Percentiles rank a stretch among this genome's conserved stretches.
Conservation (phyloP, 92 coral and sea anemone genomes). For the Epizoanthus fatuus region DNA sequence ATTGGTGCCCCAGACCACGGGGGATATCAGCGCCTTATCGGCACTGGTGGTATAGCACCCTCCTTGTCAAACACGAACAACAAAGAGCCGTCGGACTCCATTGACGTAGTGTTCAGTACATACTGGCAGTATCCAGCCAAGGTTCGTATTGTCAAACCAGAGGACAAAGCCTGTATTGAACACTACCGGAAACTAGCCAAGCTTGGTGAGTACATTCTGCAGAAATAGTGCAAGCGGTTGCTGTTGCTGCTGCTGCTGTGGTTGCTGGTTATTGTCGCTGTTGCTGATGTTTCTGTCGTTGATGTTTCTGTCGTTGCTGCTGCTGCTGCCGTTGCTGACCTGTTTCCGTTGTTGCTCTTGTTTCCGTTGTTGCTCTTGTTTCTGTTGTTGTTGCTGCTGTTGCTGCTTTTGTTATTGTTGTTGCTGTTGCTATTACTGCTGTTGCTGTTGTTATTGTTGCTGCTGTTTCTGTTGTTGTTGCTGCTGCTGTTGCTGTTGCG, state of each 20-base stretch:
- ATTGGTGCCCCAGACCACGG: constrained; percentile 99
- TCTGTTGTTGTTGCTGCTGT: too few relatives aligned
- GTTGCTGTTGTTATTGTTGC: too few relatives aligned
- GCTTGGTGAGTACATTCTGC: constrained; percentile 63
- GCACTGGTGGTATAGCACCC: constrained; percentile 88
- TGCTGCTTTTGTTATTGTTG: too few relatives aligned
- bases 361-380: too few relatives aligned
- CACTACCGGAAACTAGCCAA: constrained; percentile 89
- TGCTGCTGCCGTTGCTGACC: too few relatives aligned
- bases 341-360: too few relatives aligned
- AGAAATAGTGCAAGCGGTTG: background rate
- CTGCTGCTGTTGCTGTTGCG: too few relatives aligned
- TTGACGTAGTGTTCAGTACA: constrained; percentile 91
- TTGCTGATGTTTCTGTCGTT: background rate
- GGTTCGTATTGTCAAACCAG: constrained; percentile 90
- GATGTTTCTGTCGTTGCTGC: too few relatives aligned
- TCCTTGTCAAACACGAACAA: constrained; percentile 71
- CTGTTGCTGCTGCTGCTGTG: too few relatives aligned
- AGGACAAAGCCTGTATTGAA: constrained; percentile 94
- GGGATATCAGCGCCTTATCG: constrained; percentile 96
- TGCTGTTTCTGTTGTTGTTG: too few relatives aligned
- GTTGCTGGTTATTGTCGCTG: too few relatives aligned
- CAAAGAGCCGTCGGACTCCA: constrained; percentile 77
- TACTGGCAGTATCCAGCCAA: constrained; percentile 99
- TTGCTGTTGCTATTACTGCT: too few relatives aligned